Evolutionary conservation across 2,113 vertebrate species (phyloP).

Genomic region (Bubo bubo): DNA sequence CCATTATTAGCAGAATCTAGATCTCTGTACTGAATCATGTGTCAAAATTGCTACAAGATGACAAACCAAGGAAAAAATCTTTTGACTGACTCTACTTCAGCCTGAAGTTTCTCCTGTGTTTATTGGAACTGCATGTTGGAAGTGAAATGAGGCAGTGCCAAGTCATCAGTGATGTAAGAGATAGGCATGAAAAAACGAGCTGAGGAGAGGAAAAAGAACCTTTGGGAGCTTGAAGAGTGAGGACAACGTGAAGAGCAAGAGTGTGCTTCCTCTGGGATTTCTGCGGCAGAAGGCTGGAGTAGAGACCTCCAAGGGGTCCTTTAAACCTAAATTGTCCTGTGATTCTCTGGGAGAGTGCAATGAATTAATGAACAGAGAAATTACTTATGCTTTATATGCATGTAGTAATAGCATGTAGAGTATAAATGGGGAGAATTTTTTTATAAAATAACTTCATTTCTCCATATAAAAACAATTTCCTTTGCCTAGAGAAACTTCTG

Average conservation of each 20-base stretch:
- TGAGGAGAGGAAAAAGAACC: background rate
- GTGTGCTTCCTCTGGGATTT: background rate
- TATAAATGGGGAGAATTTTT: background rate
- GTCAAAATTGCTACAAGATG: background rate
- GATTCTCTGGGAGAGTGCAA: background rate
- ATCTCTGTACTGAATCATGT: background rate
- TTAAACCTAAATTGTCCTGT: background rate
- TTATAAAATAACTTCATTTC: background rate
- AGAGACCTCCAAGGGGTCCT: background rate
- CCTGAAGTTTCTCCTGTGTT: background rate
- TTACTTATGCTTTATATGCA: background rate
- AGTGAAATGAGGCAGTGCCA: background rate
- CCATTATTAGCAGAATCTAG: background rate
- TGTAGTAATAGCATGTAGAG: background rate
- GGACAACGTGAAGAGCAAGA: background rate
- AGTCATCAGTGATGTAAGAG: background rate
- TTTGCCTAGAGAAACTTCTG: background rate
- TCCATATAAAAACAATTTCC: background rate
- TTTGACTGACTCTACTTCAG: background rate
- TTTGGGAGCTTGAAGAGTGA: background rate
- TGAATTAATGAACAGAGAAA: background rate
- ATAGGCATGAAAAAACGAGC: fast-evolving
- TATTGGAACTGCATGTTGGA: background rate
- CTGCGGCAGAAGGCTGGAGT: background rate
- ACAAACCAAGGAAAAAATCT: background rate